Conservation (phyloP, 2,797 vertebrate species). For the Chloroceryle inda region DNA sequence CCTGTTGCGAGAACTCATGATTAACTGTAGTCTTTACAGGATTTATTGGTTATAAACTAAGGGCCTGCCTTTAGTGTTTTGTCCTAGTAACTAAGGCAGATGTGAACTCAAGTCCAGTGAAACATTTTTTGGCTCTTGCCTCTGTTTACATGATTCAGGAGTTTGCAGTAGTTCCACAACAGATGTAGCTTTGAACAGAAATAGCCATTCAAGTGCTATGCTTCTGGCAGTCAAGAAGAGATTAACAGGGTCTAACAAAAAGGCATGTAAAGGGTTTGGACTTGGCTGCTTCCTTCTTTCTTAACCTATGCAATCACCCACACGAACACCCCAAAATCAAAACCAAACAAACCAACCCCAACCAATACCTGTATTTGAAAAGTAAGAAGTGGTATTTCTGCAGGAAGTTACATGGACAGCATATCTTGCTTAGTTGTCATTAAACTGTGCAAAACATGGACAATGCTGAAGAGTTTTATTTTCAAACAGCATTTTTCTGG, state of each 20-base stretch:
- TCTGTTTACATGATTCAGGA: constrained; percentile 75
- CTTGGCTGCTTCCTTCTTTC: background rate
- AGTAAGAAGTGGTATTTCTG: background rate
- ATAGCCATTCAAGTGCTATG: constrained; percentile 59
- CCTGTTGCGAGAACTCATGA: constrained; percentile 39
- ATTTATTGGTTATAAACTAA: constrained; percentile 50
- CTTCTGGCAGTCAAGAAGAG: constrained; percentile 41
- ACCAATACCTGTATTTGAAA: background rate
- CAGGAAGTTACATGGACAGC: background rate
- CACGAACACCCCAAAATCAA: too few species aligned
- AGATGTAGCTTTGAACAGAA: constrained; percentile 73
- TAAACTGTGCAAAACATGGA: background rate
- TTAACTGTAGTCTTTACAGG: constrained; percentile 47
- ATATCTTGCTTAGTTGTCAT: background rate
- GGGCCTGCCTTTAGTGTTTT: constrained; percentile 20
- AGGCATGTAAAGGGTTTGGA: constrained; percentile 20
- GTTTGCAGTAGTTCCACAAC: constrained; percentile 72
- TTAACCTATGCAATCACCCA: too few species aligned
- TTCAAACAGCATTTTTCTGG: background rate
- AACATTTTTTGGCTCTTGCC: constrained; percentile 61
- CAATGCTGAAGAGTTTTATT: background rate
- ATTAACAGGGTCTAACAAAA: constrained; percentile 51
- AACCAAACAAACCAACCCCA: too few species aligned
- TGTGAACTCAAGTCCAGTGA: constrained; percentile 50
- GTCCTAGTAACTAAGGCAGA: constrained; percentile 59